Conservation (phyloP, 1,140 invertebrate genomes). For the Drosophila trapezifrons region DNA sequence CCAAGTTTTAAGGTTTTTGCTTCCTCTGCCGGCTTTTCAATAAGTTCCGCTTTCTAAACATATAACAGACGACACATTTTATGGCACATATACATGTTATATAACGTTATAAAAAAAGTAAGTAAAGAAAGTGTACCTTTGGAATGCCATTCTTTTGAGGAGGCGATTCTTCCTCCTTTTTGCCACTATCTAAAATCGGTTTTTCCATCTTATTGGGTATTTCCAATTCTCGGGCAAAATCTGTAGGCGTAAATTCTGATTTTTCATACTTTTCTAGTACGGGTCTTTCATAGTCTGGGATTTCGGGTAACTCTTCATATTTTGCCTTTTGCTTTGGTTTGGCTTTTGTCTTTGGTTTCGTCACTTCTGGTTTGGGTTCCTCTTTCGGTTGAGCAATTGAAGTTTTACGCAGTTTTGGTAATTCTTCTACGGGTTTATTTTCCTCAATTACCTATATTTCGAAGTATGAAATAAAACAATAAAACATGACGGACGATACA, state of each 20-base stretch:
- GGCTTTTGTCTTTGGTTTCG: constrained; percentile 85
- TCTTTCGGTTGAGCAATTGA: constrained; percentile 69
- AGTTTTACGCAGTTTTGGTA: constrained; percentile 82
- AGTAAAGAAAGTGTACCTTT: constrained; percentile 57
- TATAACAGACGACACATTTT: not conserved
- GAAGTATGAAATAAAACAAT: not conserved
- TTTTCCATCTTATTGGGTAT: constrained; percentile 83
- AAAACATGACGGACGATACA: not conserved
- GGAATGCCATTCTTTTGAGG: constrained; percentile 66
- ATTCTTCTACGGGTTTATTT: constrained; percentile 60
- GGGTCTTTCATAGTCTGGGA: constrained; percentile 88
- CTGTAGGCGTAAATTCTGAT: constrained; percentile 79
- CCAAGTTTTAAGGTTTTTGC: constrained; percentile 67
- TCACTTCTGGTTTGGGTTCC: constrained; percentile 61
- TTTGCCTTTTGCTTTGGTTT: constrained; percentile 86
- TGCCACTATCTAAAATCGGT: constrained; percentile 53
- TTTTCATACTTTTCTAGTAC: constrained; percentile 86
- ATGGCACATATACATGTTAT: constrained; percentile 1
- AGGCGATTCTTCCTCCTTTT: constrained; percentile 54
- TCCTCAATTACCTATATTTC: constrained; percentile 57
- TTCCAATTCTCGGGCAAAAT: constrained; percentile 73
- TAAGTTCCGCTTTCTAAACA: constrained; percentile 58
- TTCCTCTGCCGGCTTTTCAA: constrained; percentile 46
- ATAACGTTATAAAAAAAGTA: constrained; percentile 8
- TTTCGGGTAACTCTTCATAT: constrained; percentile 89